These are phyloP conservation scores for Cyphomyrus plagiostoma DNA, from an alignment of 2,113 vertebrate genomes.

Conservation along the genomic window DNA sequence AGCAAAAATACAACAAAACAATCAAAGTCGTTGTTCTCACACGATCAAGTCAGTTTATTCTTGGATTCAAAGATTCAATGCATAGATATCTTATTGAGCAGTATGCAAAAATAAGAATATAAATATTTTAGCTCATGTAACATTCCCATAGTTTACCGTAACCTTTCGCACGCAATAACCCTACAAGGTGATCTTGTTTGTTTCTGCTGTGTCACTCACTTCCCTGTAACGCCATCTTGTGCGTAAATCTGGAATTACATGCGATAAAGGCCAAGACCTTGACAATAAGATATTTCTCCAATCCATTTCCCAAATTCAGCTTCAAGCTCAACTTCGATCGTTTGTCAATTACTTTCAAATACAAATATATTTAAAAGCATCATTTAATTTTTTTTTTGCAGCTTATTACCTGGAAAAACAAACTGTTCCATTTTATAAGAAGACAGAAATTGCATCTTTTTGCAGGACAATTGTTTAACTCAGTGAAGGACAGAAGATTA, in stretches of 20 bases:
- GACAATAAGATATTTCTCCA: not conserved
- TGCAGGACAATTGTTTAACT: not conserved
- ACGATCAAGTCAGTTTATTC: not conserved
- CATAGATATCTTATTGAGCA: not conserved
- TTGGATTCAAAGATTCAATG: not conserved
- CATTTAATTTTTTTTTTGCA: not conserved
- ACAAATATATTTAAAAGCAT: not conserved
- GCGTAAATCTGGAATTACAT: not conserved
- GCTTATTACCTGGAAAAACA: not conserved
- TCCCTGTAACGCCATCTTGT: not conserved
- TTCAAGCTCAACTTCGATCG: not conserved
- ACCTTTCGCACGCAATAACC: not conserved
- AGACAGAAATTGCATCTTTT: not conserved
- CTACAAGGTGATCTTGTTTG: not conserved
- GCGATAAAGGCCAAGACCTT: not conserved
- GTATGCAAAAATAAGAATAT: not conserved
- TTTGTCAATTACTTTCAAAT: not conserved
- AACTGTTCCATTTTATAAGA: not conserved
- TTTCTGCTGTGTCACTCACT: not conserved
- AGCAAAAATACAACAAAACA: constrained; percentile 6
- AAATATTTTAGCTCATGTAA: not conserved
- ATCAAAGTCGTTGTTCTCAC: not conserved
- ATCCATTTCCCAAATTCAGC: not conserved
- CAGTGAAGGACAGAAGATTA: not conserved
- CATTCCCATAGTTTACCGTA: not conserved